Conservation (phyloP, 37 sponge, comb jelly and placozoan genomes). For the Oopsacas minuta region DNA sequence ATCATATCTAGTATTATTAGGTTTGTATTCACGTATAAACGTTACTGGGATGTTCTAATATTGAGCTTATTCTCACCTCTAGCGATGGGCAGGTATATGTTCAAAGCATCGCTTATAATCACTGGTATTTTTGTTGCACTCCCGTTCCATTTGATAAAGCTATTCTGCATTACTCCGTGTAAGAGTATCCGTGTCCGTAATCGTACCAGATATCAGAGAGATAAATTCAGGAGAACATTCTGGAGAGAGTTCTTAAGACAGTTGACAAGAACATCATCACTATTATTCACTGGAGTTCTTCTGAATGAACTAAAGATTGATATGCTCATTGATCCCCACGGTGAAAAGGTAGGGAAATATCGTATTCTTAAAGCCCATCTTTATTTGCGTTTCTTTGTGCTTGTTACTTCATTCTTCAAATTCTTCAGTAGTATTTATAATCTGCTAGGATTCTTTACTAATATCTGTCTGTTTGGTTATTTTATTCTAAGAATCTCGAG, state of each 20-base stretch:
- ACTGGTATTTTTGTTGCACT: background rate
- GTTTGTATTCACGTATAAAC: background rate
- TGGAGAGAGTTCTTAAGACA: background rate
- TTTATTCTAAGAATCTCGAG: background rate
- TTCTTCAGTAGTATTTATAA: slow-evolving; percentile 4
- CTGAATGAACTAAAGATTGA: background rate
- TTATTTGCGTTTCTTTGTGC: background rate
- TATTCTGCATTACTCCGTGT: background rate
- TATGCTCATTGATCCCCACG: background rate
- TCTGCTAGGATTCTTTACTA: background rate
- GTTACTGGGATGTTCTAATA: background rate
- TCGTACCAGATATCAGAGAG: background rate
- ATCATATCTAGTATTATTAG: background rate
- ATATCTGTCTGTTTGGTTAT: background rate
- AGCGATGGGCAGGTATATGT: background rate
- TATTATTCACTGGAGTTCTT: background rate
- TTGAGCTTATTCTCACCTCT: background rate
- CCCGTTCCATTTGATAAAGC: background rate
- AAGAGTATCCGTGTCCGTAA: background rate
- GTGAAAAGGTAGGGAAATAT: slow-evolving; percentile 5
- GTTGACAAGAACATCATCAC: background rate
- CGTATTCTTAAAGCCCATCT: slow-evolving; percentile 4
- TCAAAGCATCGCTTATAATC: background rate
- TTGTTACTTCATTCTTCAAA: background rate
- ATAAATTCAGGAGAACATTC: background rate